Evolutionary conservation across 2,113 vertebrate species (phyloP).

Genomic region (Ibidorhyncha struthersii): DNA sequence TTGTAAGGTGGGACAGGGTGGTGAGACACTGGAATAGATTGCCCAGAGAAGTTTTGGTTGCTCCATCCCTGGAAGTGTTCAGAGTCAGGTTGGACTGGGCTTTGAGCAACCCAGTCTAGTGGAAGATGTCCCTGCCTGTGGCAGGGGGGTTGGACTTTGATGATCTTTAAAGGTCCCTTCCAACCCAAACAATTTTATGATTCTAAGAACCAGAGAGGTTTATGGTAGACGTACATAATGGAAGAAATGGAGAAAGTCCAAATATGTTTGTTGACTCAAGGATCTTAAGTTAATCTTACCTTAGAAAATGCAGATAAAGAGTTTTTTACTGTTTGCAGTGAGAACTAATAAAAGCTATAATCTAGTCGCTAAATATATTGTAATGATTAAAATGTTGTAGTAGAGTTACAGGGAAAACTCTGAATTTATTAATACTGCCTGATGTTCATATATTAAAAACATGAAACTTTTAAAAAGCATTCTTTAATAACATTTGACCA

Average conservation of each 20-base stretch:
- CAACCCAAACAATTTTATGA: background rate
- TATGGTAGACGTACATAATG: background rate
- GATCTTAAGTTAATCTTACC: background rate
- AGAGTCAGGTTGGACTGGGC: background rate
- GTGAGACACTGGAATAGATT: background rate
- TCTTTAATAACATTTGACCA: background rate
- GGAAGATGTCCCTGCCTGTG: background rate
- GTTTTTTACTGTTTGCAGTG: background rate
- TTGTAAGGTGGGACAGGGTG: background rate
- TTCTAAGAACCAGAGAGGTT: background rate
- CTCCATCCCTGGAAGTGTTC: background rate
- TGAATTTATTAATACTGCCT: background rate
- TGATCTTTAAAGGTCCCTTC: background rate
- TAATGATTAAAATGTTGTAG: background rate
- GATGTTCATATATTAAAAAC: background rate
- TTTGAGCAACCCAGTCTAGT: background rate
- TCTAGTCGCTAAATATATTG: background rate
- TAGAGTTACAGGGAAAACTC: background rate
- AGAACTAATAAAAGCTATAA: background rate
- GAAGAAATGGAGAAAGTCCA: background rate
- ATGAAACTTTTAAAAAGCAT: background rate
- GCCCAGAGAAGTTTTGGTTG: background rate
- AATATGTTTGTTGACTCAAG: background rate
- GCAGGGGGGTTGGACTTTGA: no score
- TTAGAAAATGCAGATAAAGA: background rate